Evolutionary conservation across 2,888 invertebrate genomes (phyloP), one percentile per base, ranked within the genome.

Genomic region (Pachliopta kotzebuea): DNA sequence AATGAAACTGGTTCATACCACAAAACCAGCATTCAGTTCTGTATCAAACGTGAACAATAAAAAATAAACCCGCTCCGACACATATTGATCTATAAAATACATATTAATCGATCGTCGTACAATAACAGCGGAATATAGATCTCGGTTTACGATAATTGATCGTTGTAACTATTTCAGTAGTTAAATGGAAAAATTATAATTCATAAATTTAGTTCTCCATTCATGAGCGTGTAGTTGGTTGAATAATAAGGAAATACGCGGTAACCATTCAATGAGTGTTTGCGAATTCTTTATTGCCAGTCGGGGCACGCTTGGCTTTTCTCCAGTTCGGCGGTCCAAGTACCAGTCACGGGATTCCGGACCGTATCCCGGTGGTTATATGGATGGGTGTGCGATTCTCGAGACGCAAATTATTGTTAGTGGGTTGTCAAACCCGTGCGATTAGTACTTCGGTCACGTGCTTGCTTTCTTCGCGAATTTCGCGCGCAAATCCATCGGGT

Each of bases 391-490:
- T 68, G 65, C 67, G 53, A 56, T 63, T 56, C 63, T 65, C 61
- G 60, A 67, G 60, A 69, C 66, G 72, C 68, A 72, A 67, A 70
- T 68, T 71, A 69, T 65, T 66, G 69, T 66, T 70, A 67, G 72
- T 66, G 66, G 69, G 65, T 68, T 71, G 73, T 79, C 65, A 76
- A 79, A 83, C 79, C 80, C 81, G 75, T 78, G 71, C 71, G 71
- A 78, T 89, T 80, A 72, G 80, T 74, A 90, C 81, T 79, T 81
- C 67, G 76, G 83, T 88, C 90, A 90, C 89, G 90, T 81, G 82
- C 84, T 76, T 83, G 89, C 90, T 90, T 90, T 90, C 90, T 88
- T 90, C 85, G 83, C 81, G 84, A 77, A 85, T 88, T 88, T 90
- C 85, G 88, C 88, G 85, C 85, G 88, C 87, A 83, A 89, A 88